Evolutionary conservation across 2,797 vertebrate species (phyloP).

Genomic region (Aldrovandia affinis): DNA sequence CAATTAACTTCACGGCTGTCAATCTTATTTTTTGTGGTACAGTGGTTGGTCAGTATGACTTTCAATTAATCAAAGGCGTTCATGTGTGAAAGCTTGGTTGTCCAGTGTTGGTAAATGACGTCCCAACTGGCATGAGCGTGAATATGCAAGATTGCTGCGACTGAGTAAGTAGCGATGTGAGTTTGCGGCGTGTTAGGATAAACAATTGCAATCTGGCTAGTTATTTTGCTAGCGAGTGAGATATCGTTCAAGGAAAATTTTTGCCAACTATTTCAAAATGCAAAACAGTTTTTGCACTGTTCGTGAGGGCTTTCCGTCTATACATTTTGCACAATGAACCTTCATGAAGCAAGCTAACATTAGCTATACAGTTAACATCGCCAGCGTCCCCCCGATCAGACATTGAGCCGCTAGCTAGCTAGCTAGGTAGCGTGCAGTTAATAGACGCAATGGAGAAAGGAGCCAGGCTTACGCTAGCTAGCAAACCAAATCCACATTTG

Average conservation of each 20-base stretch:
- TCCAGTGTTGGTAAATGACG: conserved; percentile 56
- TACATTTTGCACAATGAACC: not conserved
- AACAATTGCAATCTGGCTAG: not conserved
- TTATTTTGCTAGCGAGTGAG: not conserved
- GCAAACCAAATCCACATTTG: not conserved
- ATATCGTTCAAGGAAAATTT: not conserved
- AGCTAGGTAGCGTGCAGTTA: not conserved
- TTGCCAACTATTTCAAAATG: not conserved
- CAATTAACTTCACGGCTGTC: conserved; percentile 38
- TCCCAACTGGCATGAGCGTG: conserved; percentile 33
- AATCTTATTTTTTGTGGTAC: conserved; percentile 16
- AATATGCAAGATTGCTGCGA: conserved; percentile 21
- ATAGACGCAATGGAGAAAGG: not conserved
- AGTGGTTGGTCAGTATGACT: conserved; percentile 57
- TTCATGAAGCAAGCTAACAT: not conserved
- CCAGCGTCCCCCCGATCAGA: not conserved
- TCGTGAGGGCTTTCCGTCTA: not conserved
- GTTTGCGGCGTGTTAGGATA: not conserved
- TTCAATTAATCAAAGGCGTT: conserved; percentile 54
- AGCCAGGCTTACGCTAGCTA: not conserved
- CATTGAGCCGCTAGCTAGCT: not conserved
- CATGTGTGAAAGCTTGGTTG: conserved; percentile 49
- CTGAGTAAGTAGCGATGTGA: conserved; percentile 12
- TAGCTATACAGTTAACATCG: not conserved
- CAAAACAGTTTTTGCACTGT: not conserved